A percentile compares a stretch with the other conserved stretches of the same genome.
These are phyloP conservation scores for Sinonovacula constricta DNA, from an alignment of 1,140 invertebrate species.

Conservation along the genomic window DNA sequence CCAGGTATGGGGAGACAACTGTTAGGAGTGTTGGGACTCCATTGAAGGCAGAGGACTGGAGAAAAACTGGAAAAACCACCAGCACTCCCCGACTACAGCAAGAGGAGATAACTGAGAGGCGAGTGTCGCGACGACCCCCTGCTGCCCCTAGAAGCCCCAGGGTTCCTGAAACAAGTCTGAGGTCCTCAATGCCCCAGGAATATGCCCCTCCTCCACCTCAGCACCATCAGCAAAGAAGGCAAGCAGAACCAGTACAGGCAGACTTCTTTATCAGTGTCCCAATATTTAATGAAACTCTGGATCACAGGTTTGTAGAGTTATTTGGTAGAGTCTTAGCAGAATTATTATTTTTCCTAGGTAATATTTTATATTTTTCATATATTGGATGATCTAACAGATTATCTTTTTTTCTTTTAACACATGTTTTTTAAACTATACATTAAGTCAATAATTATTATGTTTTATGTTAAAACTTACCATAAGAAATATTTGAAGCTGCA, in stretches of 20 bases:
- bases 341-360: too few species aligned
- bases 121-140: neutral
- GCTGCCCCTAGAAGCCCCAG: neutral
- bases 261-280: slow-evolving; percentile 49
- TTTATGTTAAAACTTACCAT: too few species aligned
- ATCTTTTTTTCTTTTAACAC: too few species aligned
- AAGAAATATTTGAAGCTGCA: too few species aligned
- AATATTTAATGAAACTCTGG: slow-evolving; percentile 43
- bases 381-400: too few species aligned
- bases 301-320: slow-evolving; percentile 32
- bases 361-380: too few species aligned
- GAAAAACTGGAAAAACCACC: slow-evolving; percentile 11
- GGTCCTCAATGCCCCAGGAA: slow-evolving; percentile 2
- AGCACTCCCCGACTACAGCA: slow-evolving; percentile 11
- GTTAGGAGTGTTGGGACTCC: slow-evolving; percentile 7
- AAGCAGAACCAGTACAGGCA: slow-evolving; percentile 2
- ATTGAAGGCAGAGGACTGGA: slow-evolving; percentile 10
- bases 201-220: neutral
- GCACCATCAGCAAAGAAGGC: neutral
- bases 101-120: neutral
- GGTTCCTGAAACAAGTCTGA: neutral
- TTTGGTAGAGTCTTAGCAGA: too few species aligned
- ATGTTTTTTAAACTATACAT: too few species aligned
- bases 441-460: too few species aligned
- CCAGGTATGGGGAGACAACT: slow-evolving; percentile 41